Percentiles rank a stretch among this genome's conserved stretches.
Evolutionary conservation across 2,113 vertebrate genomes (phyloP).

Genomic region (Poecile atricapillus): DNA sequence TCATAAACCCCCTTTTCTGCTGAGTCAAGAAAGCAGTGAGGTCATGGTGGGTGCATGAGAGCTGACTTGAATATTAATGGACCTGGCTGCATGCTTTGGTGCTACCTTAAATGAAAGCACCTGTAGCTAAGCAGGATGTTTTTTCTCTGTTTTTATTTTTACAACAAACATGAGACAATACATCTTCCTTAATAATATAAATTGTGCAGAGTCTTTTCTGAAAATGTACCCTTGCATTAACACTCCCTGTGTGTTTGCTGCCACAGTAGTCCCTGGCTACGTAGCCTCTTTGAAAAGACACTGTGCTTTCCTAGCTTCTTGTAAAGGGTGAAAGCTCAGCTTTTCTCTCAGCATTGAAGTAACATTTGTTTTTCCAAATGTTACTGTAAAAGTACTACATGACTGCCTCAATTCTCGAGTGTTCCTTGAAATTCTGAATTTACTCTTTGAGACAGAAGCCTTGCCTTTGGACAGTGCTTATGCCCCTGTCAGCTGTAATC

Average conservation of each 20-base stretch:
- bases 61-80: slow-evolving; percentile 50
- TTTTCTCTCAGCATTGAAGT: not conserved
- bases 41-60: not conserved
- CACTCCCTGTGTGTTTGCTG: not conserved
- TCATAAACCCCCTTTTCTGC: not conserved
- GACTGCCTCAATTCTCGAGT: not conserved
- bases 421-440: not conserved
- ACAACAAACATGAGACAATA: not conserved
- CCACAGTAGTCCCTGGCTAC: not conserved
- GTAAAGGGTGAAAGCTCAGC: not conserved
- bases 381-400: not conserved
- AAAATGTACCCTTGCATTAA: not conserved
- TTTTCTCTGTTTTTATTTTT: not conserved
- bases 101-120: not conserved
- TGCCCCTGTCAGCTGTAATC: not conserved
- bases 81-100: not conserved
- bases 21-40: slow-evolving; percentile 50
- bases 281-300: not conserved
- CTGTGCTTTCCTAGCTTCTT: not conserved
- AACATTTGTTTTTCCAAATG: not conserved
- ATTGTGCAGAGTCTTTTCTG: not conserved
- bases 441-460: not conserved
- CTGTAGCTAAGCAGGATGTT: not conserved
- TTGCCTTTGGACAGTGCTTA: not conserved
- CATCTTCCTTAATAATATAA: not conserved